phyloP scores from a whole-genome alignment of 2,888 invertebrate species.

The Stenotaenia linearis region DNA sequence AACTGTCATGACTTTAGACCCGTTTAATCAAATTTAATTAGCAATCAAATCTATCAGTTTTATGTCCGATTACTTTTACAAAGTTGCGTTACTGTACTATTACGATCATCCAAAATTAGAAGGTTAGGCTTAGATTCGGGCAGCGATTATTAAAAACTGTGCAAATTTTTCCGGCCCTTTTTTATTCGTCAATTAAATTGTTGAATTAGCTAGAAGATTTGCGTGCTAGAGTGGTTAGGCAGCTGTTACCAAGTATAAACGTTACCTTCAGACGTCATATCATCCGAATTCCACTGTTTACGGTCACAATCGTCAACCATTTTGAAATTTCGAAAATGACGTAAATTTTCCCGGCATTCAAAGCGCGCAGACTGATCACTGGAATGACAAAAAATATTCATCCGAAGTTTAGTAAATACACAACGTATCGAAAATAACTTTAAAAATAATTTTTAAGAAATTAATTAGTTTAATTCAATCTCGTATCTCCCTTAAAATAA shows the following conservation, averaged over 20 bases:
- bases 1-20: background rate
- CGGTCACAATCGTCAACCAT: slow-evolving; percentile 14
- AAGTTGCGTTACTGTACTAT: background rate
- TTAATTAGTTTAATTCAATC: background rate
- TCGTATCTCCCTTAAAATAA: background rate
- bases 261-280: slow-evolving; percentile 21
- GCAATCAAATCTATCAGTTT: background rate
- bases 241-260: background rate
- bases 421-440: background rate
- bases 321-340: slow-evolving; percentile 19
- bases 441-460: background rate
- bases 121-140: background rate
- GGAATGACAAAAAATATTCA: slow-evolving; percentile 11
- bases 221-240: background rate
- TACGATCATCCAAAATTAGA: background rate
- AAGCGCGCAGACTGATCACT: background rate
- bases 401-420: background rate
- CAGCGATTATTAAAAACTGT: background rate
- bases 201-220: background rate
- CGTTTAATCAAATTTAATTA: background rate
- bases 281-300: slow-evolving; percentile 15
- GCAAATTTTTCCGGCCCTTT: background rate
- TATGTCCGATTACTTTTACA: background rate
- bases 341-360: background rate
- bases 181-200: background rate